Percentiles rank a stretch among this genome's conserved stretches.
Evolutionary conservation across 2,113 vertebrate species (phyloP).

Genomic region (Amblyopsis rosae): DNA sequence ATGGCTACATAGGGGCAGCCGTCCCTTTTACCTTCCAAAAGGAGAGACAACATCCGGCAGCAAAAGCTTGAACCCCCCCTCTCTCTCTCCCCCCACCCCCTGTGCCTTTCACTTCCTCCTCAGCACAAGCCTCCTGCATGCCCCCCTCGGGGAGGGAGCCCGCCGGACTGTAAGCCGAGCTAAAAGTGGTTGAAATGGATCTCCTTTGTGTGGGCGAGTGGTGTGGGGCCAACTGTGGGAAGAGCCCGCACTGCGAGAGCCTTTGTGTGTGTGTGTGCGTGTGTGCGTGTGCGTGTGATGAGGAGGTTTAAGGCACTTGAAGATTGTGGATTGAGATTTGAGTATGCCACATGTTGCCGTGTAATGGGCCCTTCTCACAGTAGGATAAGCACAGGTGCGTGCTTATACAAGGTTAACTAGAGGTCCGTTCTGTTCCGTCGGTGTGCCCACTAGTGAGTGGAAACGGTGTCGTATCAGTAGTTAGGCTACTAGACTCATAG

Average conservation of each 20-base stretch:
- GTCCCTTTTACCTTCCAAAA: not conserved
- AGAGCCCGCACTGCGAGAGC: constrained; percentile 40
- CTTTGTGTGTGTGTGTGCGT: constrained; percentile 35
- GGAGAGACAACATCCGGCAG: not conserved
- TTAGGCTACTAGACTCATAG: too few species aligned
- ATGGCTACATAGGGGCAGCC: too few species aligned
- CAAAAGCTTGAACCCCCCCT: constrained; percentile 16
- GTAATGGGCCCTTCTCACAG: too few species aligned
- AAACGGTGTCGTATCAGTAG: too few species aligned
- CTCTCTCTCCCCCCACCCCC: constrained; percentile 63
- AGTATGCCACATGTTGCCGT: too few species aligned
- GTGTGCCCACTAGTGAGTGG: too few species aligned
- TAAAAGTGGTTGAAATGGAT: constrained; percentile 70
- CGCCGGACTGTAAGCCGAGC: constrained; percentile 46
- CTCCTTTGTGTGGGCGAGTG: constrained; percentile 60
- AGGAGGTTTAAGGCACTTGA: too few species aligned
- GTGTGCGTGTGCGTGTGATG: not conserved
- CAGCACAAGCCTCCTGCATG: constrained; percentile 18
- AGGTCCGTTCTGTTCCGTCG: too few species aligned
- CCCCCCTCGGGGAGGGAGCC: constrained; percentile 51
- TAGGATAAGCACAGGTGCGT: too few species aligned
- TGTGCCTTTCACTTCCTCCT: constrained; percentile 54
- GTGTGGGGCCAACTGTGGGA: constrained; percentile 36
- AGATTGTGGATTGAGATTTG: too few species aligned
- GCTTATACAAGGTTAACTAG: too few species aligned